A percentile compares a stretch with the other conserved stretches of the same genome.
phyloP scores from a whole-genome alignment of 2,113 vertebrate genomes.

The Blennius ocellaris region DNA sequence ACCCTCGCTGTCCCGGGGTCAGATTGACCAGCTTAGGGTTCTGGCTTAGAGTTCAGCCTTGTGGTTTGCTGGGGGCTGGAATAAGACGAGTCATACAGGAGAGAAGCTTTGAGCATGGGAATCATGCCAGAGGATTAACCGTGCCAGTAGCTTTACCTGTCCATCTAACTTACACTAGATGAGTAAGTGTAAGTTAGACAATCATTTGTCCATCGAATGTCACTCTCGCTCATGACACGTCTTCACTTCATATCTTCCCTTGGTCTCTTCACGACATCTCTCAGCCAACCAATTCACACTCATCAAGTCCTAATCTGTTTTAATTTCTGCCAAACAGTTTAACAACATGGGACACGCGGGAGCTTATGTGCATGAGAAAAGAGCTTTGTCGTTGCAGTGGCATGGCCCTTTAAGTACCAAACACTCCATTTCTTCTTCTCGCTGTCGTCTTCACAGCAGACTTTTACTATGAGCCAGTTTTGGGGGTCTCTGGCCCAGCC shows the following conservation, averaged over 20 bases:
- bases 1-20: slow-evolving; percentile 9
- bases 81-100: slow-evolving; percentile 25
- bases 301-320: slow-evolving; percentile 32
- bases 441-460: slow-evolving; percentile 29
- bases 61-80: background rate
- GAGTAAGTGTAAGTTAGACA: too few species aligned
- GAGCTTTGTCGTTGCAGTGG: background rate
- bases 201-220: background rate
- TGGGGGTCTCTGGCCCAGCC: slow-evolving; percentile 33
- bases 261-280: slow-evolving; percentile 14
- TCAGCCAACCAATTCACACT: background rate
- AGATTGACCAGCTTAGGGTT: slow-evolving; percentile 15
- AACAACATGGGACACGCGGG: slow-evolving; percentile 4
- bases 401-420: slow-evolving; percentile 1
- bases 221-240: background rate
- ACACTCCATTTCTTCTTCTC: slow-evolving; percentile 17
- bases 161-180: slow-evolving; percentile 32
- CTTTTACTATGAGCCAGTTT: slow-evolving; percentile 49
- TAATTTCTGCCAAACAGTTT: slow-evolving; percentile 9
- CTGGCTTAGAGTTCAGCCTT: slow-evolving; percentile 18
- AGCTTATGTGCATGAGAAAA: slow-evolving; percentile 15
- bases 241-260: background rate
- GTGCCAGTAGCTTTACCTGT: slow-evolving; percentile 56
- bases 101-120: slow-evolving; percentile 57
- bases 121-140: slow-evolving; percentile 60